Evolutionary conservation across 2,888 invertebrate genomes (phyloP).

Genomic region (Hypomecis atomaria): DNA sequence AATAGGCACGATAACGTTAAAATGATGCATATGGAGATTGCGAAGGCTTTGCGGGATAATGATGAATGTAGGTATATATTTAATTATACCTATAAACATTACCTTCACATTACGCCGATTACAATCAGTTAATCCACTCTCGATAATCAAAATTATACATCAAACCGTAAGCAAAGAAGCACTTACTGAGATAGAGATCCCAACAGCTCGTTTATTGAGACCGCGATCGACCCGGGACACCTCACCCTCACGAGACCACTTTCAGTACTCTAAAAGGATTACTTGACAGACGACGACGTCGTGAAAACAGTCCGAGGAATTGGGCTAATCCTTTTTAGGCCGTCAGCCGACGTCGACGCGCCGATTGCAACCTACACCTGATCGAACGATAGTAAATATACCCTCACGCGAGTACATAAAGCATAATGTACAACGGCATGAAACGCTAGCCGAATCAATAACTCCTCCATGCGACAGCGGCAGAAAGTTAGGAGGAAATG

Average conservation of each 20-base stretch:
- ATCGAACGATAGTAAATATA: slow-evolving; percentile 49
- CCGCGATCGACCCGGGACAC: slow-evolving; percentile 55
- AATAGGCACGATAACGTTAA: too few relatives aligned
- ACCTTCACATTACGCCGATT: too few relatives aligned
- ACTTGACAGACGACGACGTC: slow-evolving; percentile 51
- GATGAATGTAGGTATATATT: too few relatives aligned
- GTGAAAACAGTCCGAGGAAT: slow-evolving; percentile 56
- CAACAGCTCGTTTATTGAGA: slow-evolving; percentile 56
- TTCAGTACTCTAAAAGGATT: slow-evolving; percentile 60
- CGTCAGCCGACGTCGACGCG: slow-evolving; percentile 37
- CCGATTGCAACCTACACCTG: slow-evolving; percentile 44
- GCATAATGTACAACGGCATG: slow-evolving; percentile 55
- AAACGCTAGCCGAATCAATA: slow-evolving; percentile 67
- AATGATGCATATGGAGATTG: too few relatives aligned
- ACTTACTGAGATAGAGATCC: slow-evolving; percentile 57
- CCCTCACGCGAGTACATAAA: slow-evolving; percentile 51
- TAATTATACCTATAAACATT: too few relatives aligned
- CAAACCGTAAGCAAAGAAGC: slow-evolving; percentile 27
- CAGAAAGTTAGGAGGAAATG: slow-evolving; percentile 66
- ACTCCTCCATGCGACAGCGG: slow-evolving; percentile 61
- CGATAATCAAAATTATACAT: not conserved
- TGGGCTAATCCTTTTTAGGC: slow-evolving; percentile 62
- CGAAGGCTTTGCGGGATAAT: too few relatives aligned
- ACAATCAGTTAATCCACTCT: too few relatives aligned
- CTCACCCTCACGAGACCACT: slow-evolving; percentile 54